Percentiles rank a stretch among this genome's conserved stretches.
These are phyloP conservation scores for Brachyrhaphis roseni DNA, from an alignment of 2,797 vertebrate genomes.

Conservation along the genomic window DNA sequence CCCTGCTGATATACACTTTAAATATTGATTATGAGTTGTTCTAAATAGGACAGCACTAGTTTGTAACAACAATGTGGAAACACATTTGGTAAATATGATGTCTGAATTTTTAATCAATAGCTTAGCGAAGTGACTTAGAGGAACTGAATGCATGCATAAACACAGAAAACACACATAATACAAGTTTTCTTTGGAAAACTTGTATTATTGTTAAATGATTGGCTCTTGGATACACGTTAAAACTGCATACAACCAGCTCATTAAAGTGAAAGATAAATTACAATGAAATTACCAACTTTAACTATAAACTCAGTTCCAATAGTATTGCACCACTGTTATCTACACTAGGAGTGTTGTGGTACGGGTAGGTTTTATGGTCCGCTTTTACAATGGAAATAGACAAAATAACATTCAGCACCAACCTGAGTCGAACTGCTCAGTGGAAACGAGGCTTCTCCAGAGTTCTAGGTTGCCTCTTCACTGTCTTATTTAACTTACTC, in stretches of 20 bases:
- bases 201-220: not conserved
- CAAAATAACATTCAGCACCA: not conserved
- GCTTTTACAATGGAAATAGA: not conserved
- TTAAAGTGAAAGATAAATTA: not conserved
- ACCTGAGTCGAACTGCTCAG: too few relatives aligned
- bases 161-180: too few relatives aligned
- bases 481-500: not conserved
- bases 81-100: slow-evolving; percentile 16
- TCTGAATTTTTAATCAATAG: slow-evolving; percentile 39
- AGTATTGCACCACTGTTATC: too few relatives aligned
- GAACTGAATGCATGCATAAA: not conserved
- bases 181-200: not conserved
- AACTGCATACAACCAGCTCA: not conserved
- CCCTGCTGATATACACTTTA: slow-evolving; percentile 8
- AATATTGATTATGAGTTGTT: slow-evolving; percentile 14
- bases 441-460: not conserved
- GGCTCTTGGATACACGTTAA: too few relatives aligned
- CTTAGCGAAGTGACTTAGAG: slow-evolving; percentile 19
- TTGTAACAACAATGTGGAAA: slow-evolving; percentile 23
- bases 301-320: not conserved
- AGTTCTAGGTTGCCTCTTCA: not conserved
- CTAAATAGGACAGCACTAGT: not conserved
- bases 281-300: not conserved
- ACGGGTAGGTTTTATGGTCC: not conserved
- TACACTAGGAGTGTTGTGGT: not conserved